These are phyloP conservation scores for Neolamprologus caudopunctatus DNA, from an alignment of 2,113 vertebrate species.

Conservation along the genomic window DNA sequence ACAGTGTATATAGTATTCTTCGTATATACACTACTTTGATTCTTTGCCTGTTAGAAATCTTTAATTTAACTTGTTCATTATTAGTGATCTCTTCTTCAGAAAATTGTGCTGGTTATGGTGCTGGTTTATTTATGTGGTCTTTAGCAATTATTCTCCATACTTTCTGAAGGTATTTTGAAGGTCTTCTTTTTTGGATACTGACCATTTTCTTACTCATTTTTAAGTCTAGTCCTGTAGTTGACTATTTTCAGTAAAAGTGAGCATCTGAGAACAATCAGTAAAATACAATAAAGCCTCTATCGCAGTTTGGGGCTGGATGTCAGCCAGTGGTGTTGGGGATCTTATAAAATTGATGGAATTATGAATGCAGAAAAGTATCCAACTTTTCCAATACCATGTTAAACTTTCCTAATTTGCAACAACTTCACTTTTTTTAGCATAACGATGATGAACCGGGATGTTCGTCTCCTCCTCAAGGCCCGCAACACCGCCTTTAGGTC, in stretches of 20 bases:
- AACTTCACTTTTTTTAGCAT: not conserved
- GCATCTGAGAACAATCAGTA: not conserved
- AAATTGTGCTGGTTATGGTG: conserved; percentile 6
- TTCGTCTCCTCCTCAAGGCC: not conserved
- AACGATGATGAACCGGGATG: not conserved
- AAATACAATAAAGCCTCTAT: not conserved
- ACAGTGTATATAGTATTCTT: not conserved
- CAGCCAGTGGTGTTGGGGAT: not conserved
- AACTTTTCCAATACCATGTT: not conserved
- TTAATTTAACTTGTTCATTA: conserved; percentile 49
- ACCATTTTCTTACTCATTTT: not conserved
- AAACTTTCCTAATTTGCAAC: not conserved
- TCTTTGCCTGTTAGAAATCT: conserved; percentile 1
- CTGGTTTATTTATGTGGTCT: not conserved
- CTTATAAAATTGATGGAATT: not conserved
- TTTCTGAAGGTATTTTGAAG: not conserved
- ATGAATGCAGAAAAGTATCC: not conserved
- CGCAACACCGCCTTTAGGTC: not conserved
- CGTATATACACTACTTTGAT: not conserved
- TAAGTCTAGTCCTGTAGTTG: not conserved
- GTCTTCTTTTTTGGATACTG: not conserved
- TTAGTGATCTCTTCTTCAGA: conserved; percentile 6
- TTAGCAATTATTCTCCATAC: not conserved
- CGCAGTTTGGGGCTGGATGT: not conserved
- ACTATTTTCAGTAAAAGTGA: not conserved